phyloP scores from a whole-genome alignment of 1,140 invertebrate species.

The Ceratina calcarata region DNA sequence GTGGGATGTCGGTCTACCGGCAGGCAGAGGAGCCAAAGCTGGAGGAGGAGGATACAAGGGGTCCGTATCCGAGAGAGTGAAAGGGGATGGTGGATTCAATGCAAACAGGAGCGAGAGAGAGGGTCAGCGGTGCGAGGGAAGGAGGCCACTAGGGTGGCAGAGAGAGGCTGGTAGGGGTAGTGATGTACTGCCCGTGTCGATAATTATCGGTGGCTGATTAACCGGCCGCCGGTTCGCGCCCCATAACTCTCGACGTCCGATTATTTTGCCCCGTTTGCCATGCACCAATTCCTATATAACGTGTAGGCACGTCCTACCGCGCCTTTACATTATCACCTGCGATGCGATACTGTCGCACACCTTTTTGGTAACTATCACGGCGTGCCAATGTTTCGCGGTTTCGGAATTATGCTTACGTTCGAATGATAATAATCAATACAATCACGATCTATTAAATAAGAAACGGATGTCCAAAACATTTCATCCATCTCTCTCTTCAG shows the following conservation, averaged over 20 bases:
- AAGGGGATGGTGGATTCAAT: conserved; percentile 35
- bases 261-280: conserved; percentile 79
- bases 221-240: conserved; percentile 80
- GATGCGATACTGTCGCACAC: conserved; percentile 50
- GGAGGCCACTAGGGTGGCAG: conserved; percentile 55
- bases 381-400: conserved; percentile 36
- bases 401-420: conserved; percentile 36
- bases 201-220: conserved; percentile 82
- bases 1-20: conserved; percentile 68
- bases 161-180: conserved; percentile 64
- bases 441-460: too few relatives aligned
- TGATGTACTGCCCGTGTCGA: conserved; percentile 80
- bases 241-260: conserved; percentile 80
- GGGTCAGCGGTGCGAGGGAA: conserved; percentile 49
- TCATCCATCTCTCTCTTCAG: too few relatives aligned
- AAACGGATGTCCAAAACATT: too few relatives aligned
- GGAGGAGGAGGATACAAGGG: conserved; percentile 43
- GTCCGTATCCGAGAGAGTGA: conserved; percentile 43
- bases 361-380: conserved; percentile 59
- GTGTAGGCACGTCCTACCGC: conserved; percentile 67
- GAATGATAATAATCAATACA: conserved; percentile 38
- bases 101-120: conserved; percentile 50
- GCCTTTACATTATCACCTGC: conserved; percentile 64
- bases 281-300: conserved; percentile 77
- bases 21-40: conserved; percentile 53